These are phyloP conservation scores for Setipinna tenuifilis DNA, from an alignment of 2,797 vertebrate genomes.

Conservation along the genomic window DNA sequence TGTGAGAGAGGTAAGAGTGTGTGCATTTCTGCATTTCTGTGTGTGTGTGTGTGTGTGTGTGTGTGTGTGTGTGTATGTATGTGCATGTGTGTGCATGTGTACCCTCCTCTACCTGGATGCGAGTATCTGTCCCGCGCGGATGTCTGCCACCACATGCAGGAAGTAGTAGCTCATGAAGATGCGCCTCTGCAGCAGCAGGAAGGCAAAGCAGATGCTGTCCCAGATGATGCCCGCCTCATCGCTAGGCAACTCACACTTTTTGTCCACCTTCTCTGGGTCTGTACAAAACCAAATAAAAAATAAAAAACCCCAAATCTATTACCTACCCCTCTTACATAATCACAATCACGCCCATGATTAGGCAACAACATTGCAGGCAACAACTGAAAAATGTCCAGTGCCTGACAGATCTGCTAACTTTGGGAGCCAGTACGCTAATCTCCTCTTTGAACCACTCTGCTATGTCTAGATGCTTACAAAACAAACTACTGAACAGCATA, in stretches of 20 bases:
- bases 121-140: constrained; percentile 95
- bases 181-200: constrained; percentile 93
- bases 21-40: not conserved
- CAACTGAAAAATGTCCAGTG: not conserved
- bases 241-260: constrained; percentile 81
- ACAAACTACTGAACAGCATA: no score
- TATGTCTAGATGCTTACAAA: no score
- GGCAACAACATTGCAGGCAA: no score
- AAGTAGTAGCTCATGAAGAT: constrained; percentile 99
- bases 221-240: constrained; percentile 97
- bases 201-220: constrained; percentile 99
- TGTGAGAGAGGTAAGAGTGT: not conserved
- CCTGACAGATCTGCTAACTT: constrained; percentile 15
- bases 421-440: no score
- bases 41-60: constrained; percentile 10
- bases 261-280: not conserved
- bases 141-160: constrained; percentile 96
- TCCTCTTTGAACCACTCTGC: no score
- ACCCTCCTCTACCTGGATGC: constrained; percentile 85
- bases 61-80: not conserved
- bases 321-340: no score
- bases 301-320: not conserved
- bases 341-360: no score
- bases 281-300: not conserved
- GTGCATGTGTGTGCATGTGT: not conserved